Percentiles rank a stretch among this genome's conserved stretches.
Evolutionary conservation across 2,797 vertebrate genomes (phyloP).

Genomic region (Pseudocheirus occidentalis): DNA sequence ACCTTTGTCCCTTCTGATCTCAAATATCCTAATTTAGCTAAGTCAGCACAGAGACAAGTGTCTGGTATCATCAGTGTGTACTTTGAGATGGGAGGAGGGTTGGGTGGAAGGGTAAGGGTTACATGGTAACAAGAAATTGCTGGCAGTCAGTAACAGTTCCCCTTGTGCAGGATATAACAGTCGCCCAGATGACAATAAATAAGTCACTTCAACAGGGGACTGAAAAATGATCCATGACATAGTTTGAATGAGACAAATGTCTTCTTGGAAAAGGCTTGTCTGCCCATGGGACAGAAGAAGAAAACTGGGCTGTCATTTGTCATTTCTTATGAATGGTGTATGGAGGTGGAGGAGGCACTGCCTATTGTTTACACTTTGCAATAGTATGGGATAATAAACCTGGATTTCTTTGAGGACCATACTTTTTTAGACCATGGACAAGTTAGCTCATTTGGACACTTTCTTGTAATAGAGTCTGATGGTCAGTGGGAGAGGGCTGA

Average conservation of each 20-base stretch:
- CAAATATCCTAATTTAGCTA: slow-evolving; percentile 37
- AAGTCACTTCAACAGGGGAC: slow-evolving; percentile 73
- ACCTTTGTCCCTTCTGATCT: background rate
- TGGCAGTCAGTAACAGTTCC: slow-evolving; percentile 76
- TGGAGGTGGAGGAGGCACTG: slow-evolving; percentile 43
- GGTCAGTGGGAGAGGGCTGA: background rate
- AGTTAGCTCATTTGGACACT: slow-evolving; percentile 25
- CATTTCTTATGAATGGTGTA: background rate
- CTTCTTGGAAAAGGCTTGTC: slow-evolving; percentile 72
- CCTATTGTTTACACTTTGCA: background rate
- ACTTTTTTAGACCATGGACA: slow-evolving; percentile 12
- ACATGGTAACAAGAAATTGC: slow-evolving; percentile 70
- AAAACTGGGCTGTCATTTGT: slow-evolving; percentile 62
- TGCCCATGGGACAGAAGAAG: slow-evolving; percentile 62
- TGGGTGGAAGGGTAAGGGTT: slow-evolving; percentile 58
- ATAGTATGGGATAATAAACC: slow-evolving; percentile 9
- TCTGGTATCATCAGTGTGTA: slow-evolving; percentile 41
- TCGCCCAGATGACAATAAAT: slow-evolving; percentile 78
- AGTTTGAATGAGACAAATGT: slow-evolving; percentile 74
- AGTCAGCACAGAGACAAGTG: slow-evolving; percentile 37
- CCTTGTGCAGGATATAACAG: slow-evolving; percentile 77
- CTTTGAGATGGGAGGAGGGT: slow-evolving; percentile 16
- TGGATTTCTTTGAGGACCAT: slow-evolving; percentile 26
- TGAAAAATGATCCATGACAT: slow-evolving; percentile 79
- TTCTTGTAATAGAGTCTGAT: background rate